phyloP scores from a whole-genome alignment of 2,888 invertebrate genomes.

The Adineta ricciae region DNA sequence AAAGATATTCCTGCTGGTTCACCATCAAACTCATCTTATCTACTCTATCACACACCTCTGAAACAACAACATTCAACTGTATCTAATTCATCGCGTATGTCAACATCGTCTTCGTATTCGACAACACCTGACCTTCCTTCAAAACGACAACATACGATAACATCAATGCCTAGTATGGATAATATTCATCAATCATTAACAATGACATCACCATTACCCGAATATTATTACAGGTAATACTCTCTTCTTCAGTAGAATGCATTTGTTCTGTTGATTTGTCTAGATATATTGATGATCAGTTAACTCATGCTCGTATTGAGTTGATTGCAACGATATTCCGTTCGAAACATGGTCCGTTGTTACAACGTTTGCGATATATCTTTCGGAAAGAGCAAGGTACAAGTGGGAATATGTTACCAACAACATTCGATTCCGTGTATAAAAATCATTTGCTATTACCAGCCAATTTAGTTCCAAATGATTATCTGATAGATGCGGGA shows the following conservation, averaged over 20 bases:
- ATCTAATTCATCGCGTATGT: neutral
- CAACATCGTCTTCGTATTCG: neutral
- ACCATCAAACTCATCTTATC: neutral
- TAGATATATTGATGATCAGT: slow-evolving; percentile 12
- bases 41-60: neutral
- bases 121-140: neutral
- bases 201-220: neutral
- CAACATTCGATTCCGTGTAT: neutral
- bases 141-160: neutral
- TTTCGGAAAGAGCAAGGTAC: slow-evolving; percentile 2
- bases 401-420: neutral
- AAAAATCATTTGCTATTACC: neutral
- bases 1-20: neutral
- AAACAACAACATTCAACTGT: neutral
- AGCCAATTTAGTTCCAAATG: neutral
- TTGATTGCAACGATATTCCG: neutral
- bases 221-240: neutral
- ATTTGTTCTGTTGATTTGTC: no score
- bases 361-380: slow-evolving; percentile 18
- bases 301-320: slow-evolving; percentile 17
- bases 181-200: neutral
- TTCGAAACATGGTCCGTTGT: slow-evolving; percentile 5
- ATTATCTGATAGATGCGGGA: neutral
- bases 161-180: neutral
- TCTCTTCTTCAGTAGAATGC: no score